Percentiles rank a stretch among this genome's conserved stretches.
These are phyloP conservation scores for Cinclus mexicanus DNA, from an alignment of 2,113 vertebrate species.

Conservation along the genomic window DNA sequence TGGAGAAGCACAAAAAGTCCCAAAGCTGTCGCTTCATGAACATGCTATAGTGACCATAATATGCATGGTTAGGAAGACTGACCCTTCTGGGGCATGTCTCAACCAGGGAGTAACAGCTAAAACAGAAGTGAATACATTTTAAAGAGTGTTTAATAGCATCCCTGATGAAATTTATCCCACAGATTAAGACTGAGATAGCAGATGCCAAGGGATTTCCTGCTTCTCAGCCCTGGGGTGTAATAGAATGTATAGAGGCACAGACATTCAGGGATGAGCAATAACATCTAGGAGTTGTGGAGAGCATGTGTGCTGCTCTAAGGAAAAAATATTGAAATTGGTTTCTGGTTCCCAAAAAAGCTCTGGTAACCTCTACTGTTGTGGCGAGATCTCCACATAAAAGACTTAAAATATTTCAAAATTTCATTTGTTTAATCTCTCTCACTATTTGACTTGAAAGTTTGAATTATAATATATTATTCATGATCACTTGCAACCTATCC, in stretches of 20 bases:
- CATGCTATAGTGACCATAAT: background rate
- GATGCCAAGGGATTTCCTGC: background rate
- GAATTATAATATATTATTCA: background rate
- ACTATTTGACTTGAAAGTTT: background rate
- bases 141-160: background rate
- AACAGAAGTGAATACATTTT: background rate
- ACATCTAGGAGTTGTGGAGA: background rate
- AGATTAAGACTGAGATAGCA: background rate
- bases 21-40: background rate
- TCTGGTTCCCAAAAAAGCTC: background rate
- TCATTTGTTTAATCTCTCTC: background rate
- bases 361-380: background rate
- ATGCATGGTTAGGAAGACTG: background rate
- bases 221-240: background rate
- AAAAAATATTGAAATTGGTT: background rate
- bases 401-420: background rate
- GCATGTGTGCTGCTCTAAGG: background rate
- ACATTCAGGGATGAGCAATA: background rate
- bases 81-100: background rate
- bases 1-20: background rate
- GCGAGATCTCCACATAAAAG: background rate
- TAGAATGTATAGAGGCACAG: background rate
- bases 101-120: background rate
- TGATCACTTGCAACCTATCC: background rate
- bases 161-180: background rate